Base-by-base conservation (phyloP, 2,797 vertebrate genomes). In the Nannoperca australis region DNA sequence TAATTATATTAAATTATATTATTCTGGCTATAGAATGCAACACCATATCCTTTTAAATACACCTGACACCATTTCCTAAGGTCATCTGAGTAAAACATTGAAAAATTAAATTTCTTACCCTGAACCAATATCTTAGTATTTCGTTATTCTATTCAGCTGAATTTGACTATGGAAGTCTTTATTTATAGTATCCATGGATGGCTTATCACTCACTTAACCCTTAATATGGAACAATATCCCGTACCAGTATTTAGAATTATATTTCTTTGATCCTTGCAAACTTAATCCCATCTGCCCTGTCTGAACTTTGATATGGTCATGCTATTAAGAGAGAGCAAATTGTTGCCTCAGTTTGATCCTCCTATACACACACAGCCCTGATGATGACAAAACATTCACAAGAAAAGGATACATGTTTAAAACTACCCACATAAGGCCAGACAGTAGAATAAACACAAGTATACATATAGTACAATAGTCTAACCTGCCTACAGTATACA, bases 271-370 rank as follows among this genome's bases (percentile, higher is more conserved):
- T 86, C 88, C 83, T 79, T 12, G 12, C 30, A 78, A 88, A 84
- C 73, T 20, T 87, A 91, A 93, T 93, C 89, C 73, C 62, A 85
- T 84, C 85, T 85, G 83, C 70, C 78, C 86, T 64, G 69, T 81
- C 40, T 86, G 82, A 85, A 88, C 85, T 90, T 87, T 87, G 81
- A 84, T 82, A 84, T 87, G 79, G 50, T 81, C 63, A 65, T 78
- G 75, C 42, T 86, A 83, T 91, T 77, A 85, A 58, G 38, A 81
- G 42, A 80, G 61, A 90, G 83, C 63, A 79, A 76, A 88, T 75
- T 73, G 36, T 85, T 69, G 66, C 76, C 55, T 76, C 55, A 71
- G 3, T 73, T 69, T 79, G 70, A 82, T 63, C 73, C 56, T 77
- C 20, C 2, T 22, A 73, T 38, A 72, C 61, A 64, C 34, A 38